Conservation (phyloP, 2,888 invertebrate genomes). For the Noctua janthe region DNA sequence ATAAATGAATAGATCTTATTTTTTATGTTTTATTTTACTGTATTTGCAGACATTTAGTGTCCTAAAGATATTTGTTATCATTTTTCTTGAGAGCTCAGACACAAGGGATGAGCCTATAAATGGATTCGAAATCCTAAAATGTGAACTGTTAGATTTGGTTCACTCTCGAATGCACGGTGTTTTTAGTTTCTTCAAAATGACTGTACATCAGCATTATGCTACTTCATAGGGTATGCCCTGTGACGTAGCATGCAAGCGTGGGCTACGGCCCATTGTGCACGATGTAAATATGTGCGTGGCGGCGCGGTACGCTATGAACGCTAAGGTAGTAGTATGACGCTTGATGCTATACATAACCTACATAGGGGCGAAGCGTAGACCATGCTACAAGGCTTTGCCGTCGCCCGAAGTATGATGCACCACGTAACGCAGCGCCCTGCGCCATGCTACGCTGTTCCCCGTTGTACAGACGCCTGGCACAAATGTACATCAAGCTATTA, state of each 20-base stretch:
- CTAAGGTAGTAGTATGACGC: neutral
- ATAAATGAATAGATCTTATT: slow-evolving; percentile 12
- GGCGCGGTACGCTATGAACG: neutral
- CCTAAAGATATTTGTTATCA: neutral
- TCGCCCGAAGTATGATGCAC: neutral
- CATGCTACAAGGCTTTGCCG: neutral
- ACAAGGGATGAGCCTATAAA: neutral
- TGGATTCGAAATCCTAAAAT: neutral
- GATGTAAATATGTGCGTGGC: neutral
- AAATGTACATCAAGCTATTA: no score
- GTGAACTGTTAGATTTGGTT: neutral
- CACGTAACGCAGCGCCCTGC: neutral
- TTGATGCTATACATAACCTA: neutral
- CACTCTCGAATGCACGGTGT: neutral
- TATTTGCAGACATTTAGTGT: neutral
- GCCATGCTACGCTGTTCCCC: neutral
- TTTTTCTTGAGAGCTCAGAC: neutral
- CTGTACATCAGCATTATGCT: neutral
- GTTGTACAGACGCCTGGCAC: no score
- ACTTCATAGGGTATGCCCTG: neutral
- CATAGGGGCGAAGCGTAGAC: neutral
- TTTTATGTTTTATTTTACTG: slow-evolving; percentile 1
- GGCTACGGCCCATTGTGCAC: neutral
- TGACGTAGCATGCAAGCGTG: no score
- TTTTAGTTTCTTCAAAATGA: neutral